These are phyloP conservation scores for Enteromius argenteus DNA, from an alignment of 2,797 vertebrate species.

Conservation along the genomic window DNA sequence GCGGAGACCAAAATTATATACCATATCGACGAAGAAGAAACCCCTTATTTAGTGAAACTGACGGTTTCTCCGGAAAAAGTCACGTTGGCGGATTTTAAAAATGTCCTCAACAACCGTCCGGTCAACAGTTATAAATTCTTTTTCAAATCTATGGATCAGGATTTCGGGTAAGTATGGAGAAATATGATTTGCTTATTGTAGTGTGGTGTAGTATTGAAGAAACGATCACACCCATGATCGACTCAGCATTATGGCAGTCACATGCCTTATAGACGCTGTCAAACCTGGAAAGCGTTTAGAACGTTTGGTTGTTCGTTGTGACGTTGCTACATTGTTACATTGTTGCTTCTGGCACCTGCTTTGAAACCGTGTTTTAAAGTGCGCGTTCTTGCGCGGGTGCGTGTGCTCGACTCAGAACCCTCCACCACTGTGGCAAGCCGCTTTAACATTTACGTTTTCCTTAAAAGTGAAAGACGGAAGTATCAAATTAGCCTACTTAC, in stretches of 20 bases:
- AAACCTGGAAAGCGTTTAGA: conserved; percentile 22
- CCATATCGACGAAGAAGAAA: conserved; percentile 98
- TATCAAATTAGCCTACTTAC: neutral
- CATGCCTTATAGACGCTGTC: conserved; percentile 14
- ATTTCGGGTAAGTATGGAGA: conserved; percentile 90
- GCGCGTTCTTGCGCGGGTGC: conserved; percentile 23
- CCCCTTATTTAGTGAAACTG: conserved; percentile 96
- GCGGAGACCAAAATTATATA: conserved; percentile 99
- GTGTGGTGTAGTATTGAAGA: conserved; percentile 18
- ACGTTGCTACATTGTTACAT: conserved; percentile 29
- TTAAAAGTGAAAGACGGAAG: neutral
- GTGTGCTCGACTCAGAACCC: conserved; percentile 25
- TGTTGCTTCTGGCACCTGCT: conserved; percentile 56
- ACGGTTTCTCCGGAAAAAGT: conserved; percentile 93
- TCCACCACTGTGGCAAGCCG: conserved; percentile 29
- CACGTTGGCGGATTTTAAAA: conserved; percentile 97
- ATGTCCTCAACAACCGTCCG: conserved; percentile 96
- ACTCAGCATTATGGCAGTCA: neutral
- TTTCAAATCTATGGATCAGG: conserved; percentile 99
- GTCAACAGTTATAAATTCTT: conserved; percentile 98
- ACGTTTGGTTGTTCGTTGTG: conserved; percentile 22
- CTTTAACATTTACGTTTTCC: neutral
- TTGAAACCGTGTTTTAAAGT: conserved; percentile 31
- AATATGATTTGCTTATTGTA: conserved; percentile 7
- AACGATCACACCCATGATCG: conserved; percentile 53